Evolutionary conservation across 2,113 vertebrate species (phyloP).

Genomic region (Pithys albifrons): DNA sequence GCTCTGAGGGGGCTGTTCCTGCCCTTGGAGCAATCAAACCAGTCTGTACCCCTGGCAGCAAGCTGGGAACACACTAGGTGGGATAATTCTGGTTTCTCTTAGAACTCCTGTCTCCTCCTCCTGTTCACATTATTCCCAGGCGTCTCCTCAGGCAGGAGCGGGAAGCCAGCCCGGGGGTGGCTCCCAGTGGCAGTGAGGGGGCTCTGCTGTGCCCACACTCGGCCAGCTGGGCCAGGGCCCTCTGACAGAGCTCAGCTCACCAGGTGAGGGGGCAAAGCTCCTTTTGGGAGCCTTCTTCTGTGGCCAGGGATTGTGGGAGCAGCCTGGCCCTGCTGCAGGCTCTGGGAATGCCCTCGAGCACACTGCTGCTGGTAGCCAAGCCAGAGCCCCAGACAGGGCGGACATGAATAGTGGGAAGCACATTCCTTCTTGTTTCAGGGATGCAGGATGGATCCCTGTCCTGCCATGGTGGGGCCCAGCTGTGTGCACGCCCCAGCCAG

Average conservation of each 20-base stretch:
- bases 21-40: not conserved
- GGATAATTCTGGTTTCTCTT: not conserved
- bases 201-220: not conserved
- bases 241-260: not conserved
- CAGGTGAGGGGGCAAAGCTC: not conserved
- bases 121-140: not conserved
- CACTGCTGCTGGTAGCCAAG: not conserved
- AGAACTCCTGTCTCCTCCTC: not conserved
- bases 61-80: not conserved
- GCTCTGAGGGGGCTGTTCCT: not conserved
- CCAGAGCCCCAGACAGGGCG: not conserved
- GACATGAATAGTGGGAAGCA: rapidly evolving
- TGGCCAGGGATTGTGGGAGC: not conserved
- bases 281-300: not conserved
- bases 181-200: not conserved
- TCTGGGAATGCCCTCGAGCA: rapidly evolving
- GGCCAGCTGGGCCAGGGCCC: not conserved
- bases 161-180: not conserved
- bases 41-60: not conserved
- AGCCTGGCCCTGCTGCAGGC: not conserved
- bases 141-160: not conserved
- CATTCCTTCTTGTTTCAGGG: rapidly evolving
- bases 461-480: not conserved
- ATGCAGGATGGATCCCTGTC: not conserved
- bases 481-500: not conserved